phyloP scores from a whole-genome alignment of 2,797 vertebrate species.

The Cynopterus sphinx region DNA sequence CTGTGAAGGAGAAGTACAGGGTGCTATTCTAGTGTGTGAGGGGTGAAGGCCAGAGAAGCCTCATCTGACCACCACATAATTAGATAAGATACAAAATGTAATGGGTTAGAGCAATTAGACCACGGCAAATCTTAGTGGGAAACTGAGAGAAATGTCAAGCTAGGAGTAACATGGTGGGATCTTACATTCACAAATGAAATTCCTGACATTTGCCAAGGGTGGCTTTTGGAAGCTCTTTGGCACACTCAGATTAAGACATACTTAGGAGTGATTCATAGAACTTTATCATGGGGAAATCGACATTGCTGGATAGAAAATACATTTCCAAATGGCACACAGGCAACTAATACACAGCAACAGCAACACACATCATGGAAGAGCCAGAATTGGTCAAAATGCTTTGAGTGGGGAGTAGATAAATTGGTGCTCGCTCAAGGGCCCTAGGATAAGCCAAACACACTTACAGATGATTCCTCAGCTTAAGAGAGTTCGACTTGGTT shows the following conservation, averaged over 20 bases:
- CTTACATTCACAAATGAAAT: neutral
- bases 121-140: neutral
- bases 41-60: neutral
- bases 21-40: neutral
- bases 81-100: neutral
- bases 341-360: neutral
- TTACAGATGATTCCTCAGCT: neutral
- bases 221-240: neutral
- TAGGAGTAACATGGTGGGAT: neutral
- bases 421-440: neutral
- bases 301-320: neutral
- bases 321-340: neutral
- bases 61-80: neutral
- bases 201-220: neutral
- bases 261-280: neutral
- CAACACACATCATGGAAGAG: neutral
- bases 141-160: neutral
- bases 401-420: neutral
- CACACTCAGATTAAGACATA: neutral
- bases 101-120: neutral
- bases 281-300: neutral
- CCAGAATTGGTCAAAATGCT: neutral
- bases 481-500: neutral
- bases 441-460: neutral
- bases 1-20: neutral